Base-by-base conservation (phyloP, 2,888 invertebrate species). In the Nomada goodeniana region DNA sequence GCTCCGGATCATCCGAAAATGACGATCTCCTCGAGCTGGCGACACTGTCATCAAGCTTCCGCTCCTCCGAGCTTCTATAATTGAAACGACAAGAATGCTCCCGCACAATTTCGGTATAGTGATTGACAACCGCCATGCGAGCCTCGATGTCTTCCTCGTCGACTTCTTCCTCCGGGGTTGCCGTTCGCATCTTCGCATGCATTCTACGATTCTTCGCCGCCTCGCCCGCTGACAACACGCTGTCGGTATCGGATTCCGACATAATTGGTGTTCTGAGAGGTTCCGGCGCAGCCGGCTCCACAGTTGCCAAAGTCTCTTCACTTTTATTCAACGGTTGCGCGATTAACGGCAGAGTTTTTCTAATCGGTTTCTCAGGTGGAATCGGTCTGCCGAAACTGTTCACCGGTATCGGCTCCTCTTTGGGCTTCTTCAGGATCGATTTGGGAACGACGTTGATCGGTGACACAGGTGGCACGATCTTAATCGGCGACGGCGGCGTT, bases 101-200 rank as follows among this genome's bases (percentile, higher is more conserved):
- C 88, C 95, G 96, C 1, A 98, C 97, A 84, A 98, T 96, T 91
- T 96, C 97, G 23, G 97, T 96, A 89, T 98, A 98, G 91, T 97
- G 96, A 94, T 97, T 97, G 20, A 97, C 96, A 0, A 96, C 96
- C 1, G 93, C 92, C 91, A 92, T 90, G 67, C 90, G 88, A 2
- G 92, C 92, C 69, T 92, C 92, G 44, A 91, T 78, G 76, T 90
- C 90, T 26, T 92, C 92, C 52, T 93, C 91, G 64, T 92, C 91
- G 20, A 88, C 86, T 52, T 92, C 92, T 7, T 91, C 90, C 20
- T 91, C 91, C 20, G 89, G 80, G 0, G 92, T 90, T 0, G 88
- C 68, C 4, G 93, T 91, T 0, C 90, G 82, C 72, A 90, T 91
- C 64, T 90, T 90, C 15, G 91, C 87, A 69, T 91, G 91, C 68